These are phyloP conservation scores for Climacteris rufus DNA, from an alignment of 2,113 vertebrate species.

Conservation along the genomic window DNA sequence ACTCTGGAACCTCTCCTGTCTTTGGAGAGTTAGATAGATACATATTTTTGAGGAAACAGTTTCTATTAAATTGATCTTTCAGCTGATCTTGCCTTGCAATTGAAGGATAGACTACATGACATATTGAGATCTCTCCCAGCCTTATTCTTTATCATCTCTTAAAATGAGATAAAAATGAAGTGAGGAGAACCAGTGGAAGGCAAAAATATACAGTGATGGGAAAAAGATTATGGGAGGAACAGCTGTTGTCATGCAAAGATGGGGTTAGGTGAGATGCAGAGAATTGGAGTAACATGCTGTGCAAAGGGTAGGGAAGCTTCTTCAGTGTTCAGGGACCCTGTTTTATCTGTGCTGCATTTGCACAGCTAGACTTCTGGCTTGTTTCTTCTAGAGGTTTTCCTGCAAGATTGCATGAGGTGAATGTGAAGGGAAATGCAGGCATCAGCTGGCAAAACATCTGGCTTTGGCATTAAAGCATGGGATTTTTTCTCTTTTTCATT, in stretches of 20 bases:
- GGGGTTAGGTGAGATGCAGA: background rate
- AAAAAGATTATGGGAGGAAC: background rate
- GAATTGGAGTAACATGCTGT: background rate
- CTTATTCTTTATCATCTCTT: background rate
- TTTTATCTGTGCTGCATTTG: background rate
- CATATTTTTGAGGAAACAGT: background rate
- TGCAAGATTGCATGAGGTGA: background rate
- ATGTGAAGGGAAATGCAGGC: background rate
- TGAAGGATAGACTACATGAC: background rate
- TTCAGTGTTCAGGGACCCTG: background rate
- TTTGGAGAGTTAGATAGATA: background rate
- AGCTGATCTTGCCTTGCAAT: background rate
- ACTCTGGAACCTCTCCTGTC: background rate
- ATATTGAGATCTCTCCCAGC: background rate
- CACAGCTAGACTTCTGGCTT: background rate
- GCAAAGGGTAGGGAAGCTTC: background rate
- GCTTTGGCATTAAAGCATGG: background rate
- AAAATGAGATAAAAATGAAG: background rate
- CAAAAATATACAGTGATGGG: background rate
- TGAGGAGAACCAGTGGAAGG: background rate
- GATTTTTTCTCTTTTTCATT: background rate
- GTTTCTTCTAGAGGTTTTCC: background rate
- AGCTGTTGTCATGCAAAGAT: background rate
- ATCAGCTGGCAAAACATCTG: background rate
- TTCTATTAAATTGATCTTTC: background rate